Conservation (phyloP, 2,113 vertebrate species). For the Mirza zaza region DNA sequence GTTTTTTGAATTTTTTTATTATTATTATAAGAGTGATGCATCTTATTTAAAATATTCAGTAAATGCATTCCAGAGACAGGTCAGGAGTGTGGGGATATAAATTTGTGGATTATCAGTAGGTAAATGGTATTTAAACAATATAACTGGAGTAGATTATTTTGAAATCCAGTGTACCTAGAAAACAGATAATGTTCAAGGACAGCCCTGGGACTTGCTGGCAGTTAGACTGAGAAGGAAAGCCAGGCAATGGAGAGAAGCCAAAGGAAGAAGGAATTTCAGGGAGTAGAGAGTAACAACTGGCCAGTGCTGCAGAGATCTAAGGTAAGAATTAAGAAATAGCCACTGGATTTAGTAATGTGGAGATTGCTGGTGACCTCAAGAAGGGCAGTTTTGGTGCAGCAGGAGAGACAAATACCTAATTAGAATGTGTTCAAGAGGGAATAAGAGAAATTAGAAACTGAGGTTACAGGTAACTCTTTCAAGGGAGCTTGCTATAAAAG, state of each 20-base stretch:
- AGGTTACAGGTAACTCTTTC: not conserved
- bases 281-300: not conserved
- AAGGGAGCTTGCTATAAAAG: not conserved
- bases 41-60: slow-evolving; percentile 8
- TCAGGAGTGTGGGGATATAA: not conserved
- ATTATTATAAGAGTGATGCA: not conserved
- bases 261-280: not conserved
- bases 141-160: not conserved
- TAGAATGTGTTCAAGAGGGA: not conserved
- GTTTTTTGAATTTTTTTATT: not conserved
- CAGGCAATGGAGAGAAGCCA: not conserved
- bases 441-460: not conserved
- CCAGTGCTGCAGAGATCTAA: not conserved
- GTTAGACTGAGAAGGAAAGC: not conserved
- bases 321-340: not conserved
- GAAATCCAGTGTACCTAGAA: not conserved
- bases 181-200: not conserved
- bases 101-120: not conserved
- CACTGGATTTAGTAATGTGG: not conserved
- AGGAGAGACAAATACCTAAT: not conserved
- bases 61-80: not conserved
- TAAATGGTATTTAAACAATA: not conserved
- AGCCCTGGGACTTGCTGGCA: not conserved
- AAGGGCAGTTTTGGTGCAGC: not conserved
- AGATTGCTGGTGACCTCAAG: not conserved